phyloP scores from a whole-genome alignment of 2,797 vertebrate genomes.

The Pseudochirops cupreus region DNA sequence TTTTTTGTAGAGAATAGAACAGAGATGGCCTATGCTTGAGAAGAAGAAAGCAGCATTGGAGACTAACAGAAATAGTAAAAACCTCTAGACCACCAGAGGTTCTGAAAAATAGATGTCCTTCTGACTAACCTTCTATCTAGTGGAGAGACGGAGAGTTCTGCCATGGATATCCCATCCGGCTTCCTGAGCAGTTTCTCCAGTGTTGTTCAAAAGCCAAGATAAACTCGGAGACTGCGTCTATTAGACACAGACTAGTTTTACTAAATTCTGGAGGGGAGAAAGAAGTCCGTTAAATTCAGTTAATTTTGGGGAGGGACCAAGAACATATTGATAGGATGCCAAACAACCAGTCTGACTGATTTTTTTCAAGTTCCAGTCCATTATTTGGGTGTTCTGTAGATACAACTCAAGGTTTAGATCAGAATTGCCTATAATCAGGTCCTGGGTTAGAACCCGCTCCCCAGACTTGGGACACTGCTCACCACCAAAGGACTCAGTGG shows the following conservation, averaged over 20 bases:
- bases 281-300: conserved; percentile 66
- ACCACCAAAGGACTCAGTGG: conserved; percentile 2
- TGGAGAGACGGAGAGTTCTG: conserved; percentile 18
- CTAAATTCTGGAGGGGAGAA: conserved; percentile 55
- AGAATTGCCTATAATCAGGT: conserved; percentile 64
- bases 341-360: conserved; percentile 73
- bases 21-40: neutral
- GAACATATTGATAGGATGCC: conserved; percentile 51
- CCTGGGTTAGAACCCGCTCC: conserved; percentile 52
- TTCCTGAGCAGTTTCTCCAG: conserved; percentile 60
- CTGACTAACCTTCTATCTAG: neutral
- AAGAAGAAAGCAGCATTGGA: neutral
- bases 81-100: conserved; percentile 14
- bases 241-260: conserved; percentile 74
- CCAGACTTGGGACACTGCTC: conserved; percentile 6
- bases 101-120: neutral
- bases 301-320: conserved; percentile 20
- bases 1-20: neutral
- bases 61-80: neutral
- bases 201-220: conserved; percentile 57
- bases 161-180: conserved; percentile 57
- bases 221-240: conserved; percentile 53
- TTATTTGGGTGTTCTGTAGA: conserved; percentile 20
- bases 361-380: conserved; percentile 64
- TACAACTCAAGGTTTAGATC: conserved; percentile 48